Percentiles rank a stretch among this genome's conserved stretches.
phyloP scores from a whole-genome alignment of 2,797 vertebrate genomes.

The Apogon talboti region DNA sequence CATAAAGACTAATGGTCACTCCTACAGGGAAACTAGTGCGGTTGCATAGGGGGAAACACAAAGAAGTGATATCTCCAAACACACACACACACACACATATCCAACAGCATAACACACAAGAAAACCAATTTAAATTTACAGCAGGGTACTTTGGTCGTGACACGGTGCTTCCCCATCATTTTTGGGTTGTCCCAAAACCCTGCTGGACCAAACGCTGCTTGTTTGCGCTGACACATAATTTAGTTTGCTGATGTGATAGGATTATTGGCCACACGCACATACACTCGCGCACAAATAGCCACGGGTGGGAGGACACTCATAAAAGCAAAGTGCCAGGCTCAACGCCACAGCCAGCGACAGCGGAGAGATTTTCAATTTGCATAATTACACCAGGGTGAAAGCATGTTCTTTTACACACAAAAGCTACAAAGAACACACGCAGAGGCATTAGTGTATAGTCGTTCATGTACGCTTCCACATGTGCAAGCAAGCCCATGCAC shows the following conservation, averaged over 20 bases:
- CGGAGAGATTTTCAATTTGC: constrained; percentile 66
- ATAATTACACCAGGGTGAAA: constrained; percentile 61
- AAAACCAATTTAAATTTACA: constrained; percentile 59
- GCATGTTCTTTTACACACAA: constrained; percentile 30
- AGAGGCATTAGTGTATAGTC: constrained; percentile 2
- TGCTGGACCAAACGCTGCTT: constrained; percentile 51
- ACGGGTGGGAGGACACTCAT: constrained; percentile 54
- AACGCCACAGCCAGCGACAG: constrained; percentile 46
- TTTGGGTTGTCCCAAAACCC: constrained; percentile 35
- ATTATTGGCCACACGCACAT: constrained; percentile 33
- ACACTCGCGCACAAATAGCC: constrained; percentile 13
- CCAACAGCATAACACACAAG: not conserved
- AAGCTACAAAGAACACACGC: constrained; percentile 20
- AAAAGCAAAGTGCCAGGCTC: constrained; percentile 51
- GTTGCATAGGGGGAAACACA: constrained; percentile 17
- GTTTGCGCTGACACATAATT: constrained; percentile 60
- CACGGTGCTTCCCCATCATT: constrained; percentile 22
- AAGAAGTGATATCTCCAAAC: constrained; percentile 8
- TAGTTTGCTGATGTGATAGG: constrained; percentile 48
- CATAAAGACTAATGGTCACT: constrained; percentile 28
- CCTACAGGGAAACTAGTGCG: constrained; percentile 7
- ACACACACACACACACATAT: constrained; percentile 14
- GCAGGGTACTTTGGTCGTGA: constrained; percentile 38
- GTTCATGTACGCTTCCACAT: constrained; percentile 15
- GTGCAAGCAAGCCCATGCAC: constrained; percentile 9